Conservation (phyloP, 2,797 vertebrate genomes). For the Halcyon badia region DNA sequence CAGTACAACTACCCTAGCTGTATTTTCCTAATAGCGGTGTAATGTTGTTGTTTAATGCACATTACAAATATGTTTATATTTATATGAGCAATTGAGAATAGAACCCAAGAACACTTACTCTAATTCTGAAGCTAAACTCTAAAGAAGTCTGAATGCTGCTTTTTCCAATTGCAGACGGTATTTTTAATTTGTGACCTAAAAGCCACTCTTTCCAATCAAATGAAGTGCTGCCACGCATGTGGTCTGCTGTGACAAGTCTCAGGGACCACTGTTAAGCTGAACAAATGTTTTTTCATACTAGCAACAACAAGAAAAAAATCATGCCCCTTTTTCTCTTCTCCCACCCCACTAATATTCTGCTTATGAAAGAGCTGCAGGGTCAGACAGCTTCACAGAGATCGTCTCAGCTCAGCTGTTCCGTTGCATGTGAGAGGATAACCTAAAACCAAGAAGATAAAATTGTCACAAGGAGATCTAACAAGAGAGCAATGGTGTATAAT, state of each 20-base stretch:
- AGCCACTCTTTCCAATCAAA: not conserved
- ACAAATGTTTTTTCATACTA: not conserved
- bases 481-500: not conserved
- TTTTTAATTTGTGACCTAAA: not conserved
- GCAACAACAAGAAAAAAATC: not conserved
- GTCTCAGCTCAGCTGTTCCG: not conserved
- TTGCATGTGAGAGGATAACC: not conserved
- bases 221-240: not conserved
- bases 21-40: not conserved
- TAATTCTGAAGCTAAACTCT: not conserved
- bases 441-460: not conserved
- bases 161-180: not conserved
- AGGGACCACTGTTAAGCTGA: not conserved
- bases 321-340: not conserved
- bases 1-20: not conserved
- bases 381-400: not conserved
- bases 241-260: not conserved
- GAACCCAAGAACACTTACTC: not conserved
- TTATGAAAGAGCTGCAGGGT: not conserved
- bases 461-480: not conserved
- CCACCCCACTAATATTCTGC: not conserved
- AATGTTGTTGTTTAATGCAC: not conserved
- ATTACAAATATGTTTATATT: fast-evolving
- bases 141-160: not conserved
- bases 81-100: not conserved